Evolutionary conservation across 2,113 vertebrate species (phyloP).

Genomic region (Mola mola): DNA sequence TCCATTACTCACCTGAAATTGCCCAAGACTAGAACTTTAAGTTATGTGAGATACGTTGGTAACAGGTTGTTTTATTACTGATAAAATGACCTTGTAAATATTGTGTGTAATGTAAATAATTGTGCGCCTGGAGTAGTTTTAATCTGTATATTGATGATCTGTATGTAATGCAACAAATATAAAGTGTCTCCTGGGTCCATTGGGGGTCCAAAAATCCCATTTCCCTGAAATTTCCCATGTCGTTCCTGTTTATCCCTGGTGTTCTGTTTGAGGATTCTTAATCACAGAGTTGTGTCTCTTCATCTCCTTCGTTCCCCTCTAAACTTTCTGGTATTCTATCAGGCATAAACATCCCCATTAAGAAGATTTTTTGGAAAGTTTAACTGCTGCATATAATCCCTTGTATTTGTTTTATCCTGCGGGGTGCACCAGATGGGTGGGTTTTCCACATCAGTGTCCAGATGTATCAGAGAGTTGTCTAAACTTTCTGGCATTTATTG

Average conservation of each 20-base stretch:
- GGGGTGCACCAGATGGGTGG: conserved; percentile 29
- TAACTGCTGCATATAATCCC: conserved; percentile 15
- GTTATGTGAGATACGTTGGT: too few species aligned
- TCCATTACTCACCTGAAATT: too few species aligned
- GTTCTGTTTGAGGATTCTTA: background rate
- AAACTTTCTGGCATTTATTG: conserved; percentile 34
- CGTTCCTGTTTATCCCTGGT: background rate
- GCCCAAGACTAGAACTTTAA: too few species aligned
- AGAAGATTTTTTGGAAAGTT: background rate
- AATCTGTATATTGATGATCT: too few species aligned
- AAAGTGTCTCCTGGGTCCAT: too few species aligned
- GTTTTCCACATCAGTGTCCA: conserved; percentile 32
- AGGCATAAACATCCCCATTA: conserved; percentile 10
- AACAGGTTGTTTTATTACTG: too few species aligned
- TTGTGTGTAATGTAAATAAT: too few species aligned
- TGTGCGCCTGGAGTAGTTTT: too few species aligned
- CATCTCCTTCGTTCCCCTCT: background rate
- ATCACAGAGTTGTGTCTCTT: conserved; percentile 12
- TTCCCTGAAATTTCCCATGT: too few species aligned
- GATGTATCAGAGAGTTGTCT: conserved; percentile 28
- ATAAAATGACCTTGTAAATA: too few species aligned
- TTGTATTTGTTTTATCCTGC: conserved; percentile 26
- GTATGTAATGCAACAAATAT: too few species aligned
- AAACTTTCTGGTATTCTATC: conserved; percentile 1
- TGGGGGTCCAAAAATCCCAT: too few species aligned